phyloP scores from a whole-genome alignment of 2,888 invertebrate species.

The Emesis castigata region DNA sequence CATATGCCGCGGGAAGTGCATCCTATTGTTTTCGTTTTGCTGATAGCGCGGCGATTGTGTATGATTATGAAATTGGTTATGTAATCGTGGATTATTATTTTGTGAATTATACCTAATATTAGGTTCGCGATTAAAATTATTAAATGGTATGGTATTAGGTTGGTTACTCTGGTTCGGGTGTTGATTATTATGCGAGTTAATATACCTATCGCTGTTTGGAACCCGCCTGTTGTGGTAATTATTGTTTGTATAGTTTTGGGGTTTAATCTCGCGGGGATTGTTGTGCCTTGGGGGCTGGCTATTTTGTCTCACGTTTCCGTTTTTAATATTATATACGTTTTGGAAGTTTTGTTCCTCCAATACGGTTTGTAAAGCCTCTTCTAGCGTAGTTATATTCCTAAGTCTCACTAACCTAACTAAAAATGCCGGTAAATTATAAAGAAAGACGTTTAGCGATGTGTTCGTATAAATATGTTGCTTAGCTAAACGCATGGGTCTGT shows the following conservation, averaged over 20 bases:
- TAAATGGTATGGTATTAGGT: neutral
- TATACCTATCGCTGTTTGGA: neutral
- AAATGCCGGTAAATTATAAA: conserved; percentile 46
- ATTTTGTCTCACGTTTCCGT: neutral
- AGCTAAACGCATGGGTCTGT: neutral
- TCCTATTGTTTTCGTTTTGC: neutral
- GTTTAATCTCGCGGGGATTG: neutral
- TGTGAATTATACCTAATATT: neutral
- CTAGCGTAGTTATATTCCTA: conserved; percentile 26
- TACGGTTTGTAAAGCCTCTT: conserved; percentile 42
- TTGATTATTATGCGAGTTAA: neutral
- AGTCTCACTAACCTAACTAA: conserved; percentile 43
- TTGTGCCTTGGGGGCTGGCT: neutral
- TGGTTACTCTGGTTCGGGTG: neutral
- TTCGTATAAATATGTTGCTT: conserved; percentile 36
- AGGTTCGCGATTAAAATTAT: neutral
- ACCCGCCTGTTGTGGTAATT: neutral
- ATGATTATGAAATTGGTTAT: neutral
- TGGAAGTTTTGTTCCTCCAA: conserved; percentile 43
- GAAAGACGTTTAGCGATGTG: conserved; percentile 38
- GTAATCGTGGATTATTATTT: neutral
- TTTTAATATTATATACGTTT: neutral
- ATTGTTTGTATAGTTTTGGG: neutral
- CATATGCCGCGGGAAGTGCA: neutral
- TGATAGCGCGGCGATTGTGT: neutral